Percentiles rank a stretch among this genome's conserved stretches.
Evolutionary conservation across 1,140 invertebrate species (phyloP).

Genomic region (Trachymyrmex septentrionalis): DNA sequence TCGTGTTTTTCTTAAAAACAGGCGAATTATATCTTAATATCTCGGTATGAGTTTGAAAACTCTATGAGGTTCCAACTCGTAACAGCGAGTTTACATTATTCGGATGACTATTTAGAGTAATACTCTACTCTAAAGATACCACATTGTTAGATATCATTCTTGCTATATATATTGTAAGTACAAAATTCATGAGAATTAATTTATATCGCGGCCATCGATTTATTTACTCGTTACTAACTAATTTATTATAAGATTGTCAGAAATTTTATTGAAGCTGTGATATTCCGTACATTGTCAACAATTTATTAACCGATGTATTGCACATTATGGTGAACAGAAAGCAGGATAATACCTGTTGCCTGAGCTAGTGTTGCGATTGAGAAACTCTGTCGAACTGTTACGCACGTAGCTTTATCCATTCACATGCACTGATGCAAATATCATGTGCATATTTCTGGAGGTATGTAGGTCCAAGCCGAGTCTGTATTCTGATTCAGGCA

Average conservation of each 20-base stretch:
- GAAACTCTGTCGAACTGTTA: constrained; percentile 64
- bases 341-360: constrained; percentile 11
- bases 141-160: neutral
- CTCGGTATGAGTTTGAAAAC: neutral
- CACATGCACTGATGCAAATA: constrained; percentile 53
- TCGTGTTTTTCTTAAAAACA: neutral
- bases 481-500: constrained; percentile 69
- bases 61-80: too few relatives aligned
- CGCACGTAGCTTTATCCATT: constrained; percentile 63
- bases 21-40: neutral
- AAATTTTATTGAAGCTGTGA: neutral
- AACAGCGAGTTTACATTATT: neutral
- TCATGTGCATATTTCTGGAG: constrained; percentile 53
- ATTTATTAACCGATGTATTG: neutral
- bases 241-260: too few relatives aligned
- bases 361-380: constrained; percentile 48
- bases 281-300: neutral
- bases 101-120: neutral
- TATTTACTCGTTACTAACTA: neutral
- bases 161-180: neutral
- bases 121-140: neutral
- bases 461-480: constrained; percentile 52
- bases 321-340: neutral
- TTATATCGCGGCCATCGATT: neutral
- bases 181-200: neutral